Conservation (phyloP, 2,113 vertebrate species). For the Acinonyx jubatus region DNA sequence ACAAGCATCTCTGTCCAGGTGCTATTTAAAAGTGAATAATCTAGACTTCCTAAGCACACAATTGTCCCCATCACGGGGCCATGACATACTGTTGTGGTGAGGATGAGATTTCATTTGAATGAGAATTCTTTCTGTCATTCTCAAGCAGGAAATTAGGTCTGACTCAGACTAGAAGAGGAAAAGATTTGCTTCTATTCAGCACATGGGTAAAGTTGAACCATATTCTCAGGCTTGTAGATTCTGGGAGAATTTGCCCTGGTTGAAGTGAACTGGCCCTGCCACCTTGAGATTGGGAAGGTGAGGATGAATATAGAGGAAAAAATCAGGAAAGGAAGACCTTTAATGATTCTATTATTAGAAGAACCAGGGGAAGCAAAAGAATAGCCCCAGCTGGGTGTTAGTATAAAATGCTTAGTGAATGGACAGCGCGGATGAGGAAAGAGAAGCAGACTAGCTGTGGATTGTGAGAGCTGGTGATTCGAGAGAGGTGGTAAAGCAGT, state of each 20-base stretch:
- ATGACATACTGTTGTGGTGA: background rate
- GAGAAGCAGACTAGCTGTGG: background rate
- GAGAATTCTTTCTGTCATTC: background rate
- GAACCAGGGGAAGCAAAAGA: background rate
- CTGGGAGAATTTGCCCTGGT: background rate
- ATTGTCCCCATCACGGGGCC: background rate
- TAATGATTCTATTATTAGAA: background rate
- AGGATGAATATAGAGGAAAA: background rate
- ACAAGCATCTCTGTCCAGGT: background rate
- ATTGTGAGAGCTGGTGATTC: background rate
- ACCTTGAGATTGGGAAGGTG: background rate
- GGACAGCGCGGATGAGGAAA: background rate
- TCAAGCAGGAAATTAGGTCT: background rate
- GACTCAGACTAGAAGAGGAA: background rate
- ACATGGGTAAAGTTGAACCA: background rate
- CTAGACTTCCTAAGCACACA: background rate
- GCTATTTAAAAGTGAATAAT: background rate
- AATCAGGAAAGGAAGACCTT: background rate
- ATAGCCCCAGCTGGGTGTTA: background rate
- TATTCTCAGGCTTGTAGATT: background rate
- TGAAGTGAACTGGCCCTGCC: background rate
- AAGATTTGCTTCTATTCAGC: background rate
- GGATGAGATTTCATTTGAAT: background rate
- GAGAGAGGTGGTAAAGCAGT: background rate
- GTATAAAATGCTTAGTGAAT: background rate